A percentile compares a stretch with the other conserved stretches of the same genome.
Conservation (phyloP, 2,888 invertebrate genomes). For the Polydrusus tereticollis region DNA sequence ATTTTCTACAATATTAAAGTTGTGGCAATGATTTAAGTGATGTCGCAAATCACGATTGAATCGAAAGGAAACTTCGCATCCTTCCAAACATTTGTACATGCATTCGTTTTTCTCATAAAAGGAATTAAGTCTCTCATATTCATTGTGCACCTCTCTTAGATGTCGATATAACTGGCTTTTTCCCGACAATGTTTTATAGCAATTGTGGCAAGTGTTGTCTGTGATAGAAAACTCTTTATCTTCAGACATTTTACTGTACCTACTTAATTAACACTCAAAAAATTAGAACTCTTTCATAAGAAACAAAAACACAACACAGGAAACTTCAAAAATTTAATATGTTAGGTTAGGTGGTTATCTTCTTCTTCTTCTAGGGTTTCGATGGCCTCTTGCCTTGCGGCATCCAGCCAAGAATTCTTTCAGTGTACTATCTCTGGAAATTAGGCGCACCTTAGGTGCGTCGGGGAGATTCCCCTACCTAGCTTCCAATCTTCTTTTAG, state of each 20-base stretch:
- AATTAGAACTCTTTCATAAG: not conserved
- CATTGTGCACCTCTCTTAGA: constrained; percentile 4
- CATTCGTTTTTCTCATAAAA: not conserved
- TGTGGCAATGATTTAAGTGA: constrained; percentile 12
- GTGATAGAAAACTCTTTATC: not conserved
- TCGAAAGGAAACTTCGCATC: constrained; percentile 12
- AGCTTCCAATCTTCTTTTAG: too few species aligned
- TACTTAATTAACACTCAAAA: not conserved
- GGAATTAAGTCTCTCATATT: not conserved
- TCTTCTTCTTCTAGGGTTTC: too few species aligned
- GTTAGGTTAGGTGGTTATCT: too few species aligned
- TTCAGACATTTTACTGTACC: not conserved
- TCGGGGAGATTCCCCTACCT: too few species aligned
- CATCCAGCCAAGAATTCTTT: too few species aligned
- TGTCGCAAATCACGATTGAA: constrained; percentile 17
- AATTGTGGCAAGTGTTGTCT: not conserved
- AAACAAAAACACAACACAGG: not conserved
- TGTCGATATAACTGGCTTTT: constrained; percentile 14
- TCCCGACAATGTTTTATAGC: constrained; percentile 6
- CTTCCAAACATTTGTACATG: constrained; percentile 13
- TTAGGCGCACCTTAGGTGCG: too few species aligned
- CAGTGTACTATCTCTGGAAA: too few species aligned
- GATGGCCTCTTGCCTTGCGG: too few species aligned
- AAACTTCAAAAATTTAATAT: too few species aligned
- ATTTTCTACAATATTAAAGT: not conserved